These are phyloP conservation scores for Holotrichia oblita DNA, from an alignment of 1,140 invertebrate genomes.

Conservation along the genomic window DNA sequence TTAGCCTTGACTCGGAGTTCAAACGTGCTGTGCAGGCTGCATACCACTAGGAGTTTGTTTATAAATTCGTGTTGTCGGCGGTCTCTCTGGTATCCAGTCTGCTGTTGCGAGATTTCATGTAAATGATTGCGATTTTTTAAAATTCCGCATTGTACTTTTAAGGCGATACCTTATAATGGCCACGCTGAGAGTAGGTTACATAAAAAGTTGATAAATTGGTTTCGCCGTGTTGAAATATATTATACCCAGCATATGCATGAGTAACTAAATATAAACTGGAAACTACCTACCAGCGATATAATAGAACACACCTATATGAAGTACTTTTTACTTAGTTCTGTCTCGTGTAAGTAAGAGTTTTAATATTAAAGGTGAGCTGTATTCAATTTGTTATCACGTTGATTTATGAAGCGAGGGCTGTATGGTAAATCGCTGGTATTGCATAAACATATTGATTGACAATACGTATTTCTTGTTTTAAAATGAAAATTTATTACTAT, in stretches of 20 bases:
- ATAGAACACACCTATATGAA: background rate
- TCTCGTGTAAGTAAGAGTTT: background rate
- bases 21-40: slow-evolving; percentile 14
- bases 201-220: slow-evolving; percentile 17
- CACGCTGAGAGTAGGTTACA: background rate
- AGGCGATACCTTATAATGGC: slow-evolving; percentile 15
- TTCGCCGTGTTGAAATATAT: slow-evolving; percentile 4
- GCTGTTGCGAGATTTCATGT: background rate
- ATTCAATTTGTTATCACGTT: too few relatives aligned
- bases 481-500: too few relatives aligned
- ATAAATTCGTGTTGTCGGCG: slow-evolving; percentile 14
- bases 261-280: slow-evolving; percentile 5
- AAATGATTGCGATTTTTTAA: slow-evolving; percentile 12
- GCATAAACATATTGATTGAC: too few relatives aligned
- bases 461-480: too few relatives aligned
- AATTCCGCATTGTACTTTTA: slow-evolving; percentile 20
- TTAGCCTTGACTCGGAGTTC: slow-evolving; percentile 32
- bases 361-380: too few relatives aligned
- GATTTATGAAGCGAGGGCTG: too few relatives aligned
- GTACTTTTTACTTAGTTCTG: background rate
- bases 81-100: background rate
- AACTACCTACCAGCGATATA: background rate
- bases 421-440: too few relatives aligned
- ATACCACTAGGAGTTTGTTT: slow-evolving; percentile 23
- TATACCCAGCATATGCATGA: background rate